Evolutionary conservation across 2,797 vertebrate genomes (phyloP).

Genomic region (Craterocephalus amniculus): DNA sequence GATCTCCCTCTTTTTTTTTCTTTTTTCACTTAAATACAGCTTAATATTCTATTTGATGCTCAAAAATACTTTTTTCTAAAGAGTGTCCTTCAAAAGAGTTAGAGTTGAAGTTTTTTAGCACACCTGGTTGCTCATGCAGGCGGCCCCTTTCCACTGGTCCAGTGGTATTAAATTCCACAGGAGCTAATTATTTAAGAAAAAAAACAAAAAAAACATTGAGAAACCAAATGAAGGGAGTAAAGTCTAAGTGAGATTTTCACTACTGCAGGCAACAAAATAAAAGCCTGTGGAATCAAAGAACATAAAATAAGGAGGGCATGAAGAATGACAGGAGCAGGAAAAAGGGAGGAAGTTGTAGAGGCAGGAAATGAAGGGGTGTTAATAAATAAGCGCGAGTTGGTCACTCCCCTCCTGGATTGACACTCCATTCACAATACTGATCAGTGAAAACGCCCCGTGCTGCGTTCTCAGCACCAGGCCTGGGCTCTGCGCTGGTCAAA

Average conservation of each 20-base stretch:
- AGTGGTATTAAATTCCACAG: conserved; percentile 63
- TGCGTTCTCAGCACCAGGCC: conserved; percentile 79
- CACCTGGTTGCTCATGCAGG: conserved; percentile 67
- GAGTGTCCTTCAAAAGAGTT: conserved; percentile 70
- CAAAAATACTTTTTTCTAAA: conserved; percentile 77
- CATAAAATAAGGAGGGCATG: conserved; percentile 62
- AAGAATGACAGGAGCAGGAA: conserved; percentile 41
- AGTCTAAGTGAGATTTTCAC: conserved; percentile 53
- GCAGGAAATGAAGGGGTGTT: conserved; percentile 61
- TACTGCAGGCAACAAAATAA: conserved; percentile 52
- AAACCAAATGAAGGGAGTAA: conserved; percentile 47
- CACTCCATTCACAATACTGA: conserved; percentile 70
- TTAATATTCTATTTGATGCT: conserved; percentile 80
- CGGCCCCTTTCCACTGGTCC: conserved; percentile 60
- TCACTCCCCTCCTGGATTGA: conserved; percentile 54
- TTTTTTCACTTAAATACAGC: conserved; percentile 81
- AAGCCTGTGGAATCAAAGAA: conserved; percentile 74
- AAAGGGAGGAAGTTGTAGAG: conserved; percentile 40
- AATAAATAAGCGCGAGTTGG: conserved; percentile 69
- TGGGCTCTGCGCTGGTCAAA: conserved; percentile 88
- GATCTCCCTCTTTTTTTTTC: conserved; percentile 72
- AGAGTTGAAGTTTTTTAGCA: conserved; percentile 48
- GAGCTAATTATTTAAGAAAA: conserved; percentile 34
- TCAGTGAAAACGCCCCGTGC: conserved; percentile 49
- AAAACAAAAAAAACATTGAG: conserved; percentile 12